A percentile compares a stretch with the other conserved stretches of the same genome.
Evolutionary conservation across 1,140 invertebrate genomes (phyloP).

Genomic region (Diabrotica virgifera): DNA sequence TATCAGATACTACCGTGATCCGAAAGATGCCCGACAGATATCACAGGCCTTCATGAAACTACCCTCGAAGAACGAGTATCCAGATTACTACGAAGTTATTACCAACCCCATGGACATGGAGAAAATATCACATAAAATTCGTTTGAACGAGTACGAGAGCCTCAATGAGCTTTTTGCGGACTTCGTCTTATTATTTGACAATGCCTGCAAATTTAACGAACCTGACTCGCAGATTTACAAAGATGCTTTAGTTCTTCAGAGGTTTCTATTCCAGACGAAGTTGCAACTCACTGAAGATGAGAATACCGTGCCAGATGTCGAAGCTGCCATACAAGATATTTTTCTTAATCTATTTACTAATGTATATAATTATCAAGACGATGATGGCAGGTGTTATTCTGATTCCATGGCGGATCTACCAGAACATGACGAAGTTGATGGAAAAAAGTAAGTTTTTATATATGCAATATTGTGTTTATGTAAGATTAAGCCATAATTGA

Average conservation of each 20-base stretch:
- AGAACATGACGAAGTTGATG: conserved; percentile 78
- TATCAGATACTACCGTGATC: conserved; percentile 85
- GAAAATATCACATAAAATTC: conserved; percentile 86
- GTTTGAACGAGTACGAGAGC: conserved; percentile 73
- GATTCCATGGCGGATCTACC: conserved; percentile 94
- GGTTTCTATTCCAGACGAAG: conserved; percentile 90
- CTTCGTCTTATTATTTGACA: conserved; percentile 97
- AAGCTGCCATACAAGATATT: conserved; percentile 85
- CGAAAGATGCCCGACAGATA: conserved; percentile 77
- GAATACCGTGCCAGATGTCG: conserved; percentile 84
- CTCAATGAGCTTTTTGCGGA: conserved; percentile 90
- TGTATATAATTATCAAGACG: conserved; percentile 94
- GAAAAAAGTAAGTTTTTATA: conserved; percentile 56
- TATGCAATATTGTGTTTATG: too few relatives aligned
- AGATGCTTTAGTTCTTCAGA: conserved; percentile 90
- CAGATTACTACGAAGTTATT: conserved; percentile 97
- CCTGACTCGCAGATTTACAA: conserved; percentile 99
- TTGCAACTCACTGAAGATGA: conserved; percentile 82
- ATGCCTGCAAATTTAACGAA: conserved; percentile 99
- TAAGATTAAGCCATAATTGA: too few relatives aligned
- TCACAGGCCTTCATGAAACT: conserved; percentile 92
- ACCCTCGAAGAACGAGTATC: conserved; percentile 92
- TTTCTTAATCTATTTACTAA: conserved; percentile 89
- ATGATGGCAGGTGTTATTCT: conserved; percentile 92
- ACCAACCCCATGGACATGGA: conserved; percentile 98